phyloP scores from a whole-genome alignment of 2,113 vertebrate species.

The Myodes glareolus region DNA sequence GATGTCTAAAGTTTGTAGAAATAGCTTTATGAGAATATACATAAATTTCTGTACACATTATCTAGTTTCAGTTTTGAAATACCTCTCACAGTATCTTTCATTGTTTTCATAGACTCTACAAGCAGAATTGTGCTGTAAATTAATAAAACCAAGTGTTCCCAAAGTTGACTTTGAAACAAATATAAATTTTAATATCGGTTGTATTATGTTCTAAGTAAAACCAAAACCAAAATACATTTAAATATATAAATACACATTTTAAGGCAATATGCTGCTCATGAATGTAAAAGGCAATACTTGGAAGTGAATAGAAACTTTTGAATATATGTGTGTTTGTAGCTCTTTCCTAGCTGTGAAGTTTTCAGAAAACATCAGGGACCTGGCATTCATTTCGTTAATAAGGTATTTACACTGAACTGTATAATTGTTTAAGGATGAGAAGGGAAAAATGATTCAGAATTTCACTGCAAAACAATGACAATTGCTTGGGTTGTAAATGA shows the following conservation, averaged over 20 bases:
- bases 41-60: neutral
- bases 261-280: neutral
- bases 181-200: neutral
- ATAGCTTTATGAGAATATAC: neutral
- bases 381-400: neutral
- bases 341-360: neutral
- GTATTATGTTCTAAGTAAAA: conserved; percentile 13
- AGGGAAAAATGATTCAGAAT: conserved; percentile 30
- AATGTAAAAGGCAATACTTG: neutral
- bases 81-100: neutral
- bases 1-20: neutral
- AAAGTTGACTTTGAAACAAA: neutral
- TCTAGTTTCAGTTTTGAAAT: neutral
- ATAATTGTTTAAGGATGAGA: neutral
- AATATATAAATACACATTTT: neutral
- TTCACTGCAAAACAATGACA: neutral
- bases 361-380: neutral
- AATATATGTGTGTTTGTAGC: neutral
- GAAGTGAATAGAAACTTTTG: neutral
- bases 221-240: neutral
- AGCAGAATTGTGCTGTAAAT: neutral
- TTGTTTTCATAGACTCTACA: neutral
- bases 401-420: neutral
- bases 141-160: neutral
- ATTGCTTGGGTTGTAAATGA: conserved; percentile 49